Base-by-base conservation (phyloP, 2,888 invertebrate species). In the Pediacus dermestoides region DNA sequence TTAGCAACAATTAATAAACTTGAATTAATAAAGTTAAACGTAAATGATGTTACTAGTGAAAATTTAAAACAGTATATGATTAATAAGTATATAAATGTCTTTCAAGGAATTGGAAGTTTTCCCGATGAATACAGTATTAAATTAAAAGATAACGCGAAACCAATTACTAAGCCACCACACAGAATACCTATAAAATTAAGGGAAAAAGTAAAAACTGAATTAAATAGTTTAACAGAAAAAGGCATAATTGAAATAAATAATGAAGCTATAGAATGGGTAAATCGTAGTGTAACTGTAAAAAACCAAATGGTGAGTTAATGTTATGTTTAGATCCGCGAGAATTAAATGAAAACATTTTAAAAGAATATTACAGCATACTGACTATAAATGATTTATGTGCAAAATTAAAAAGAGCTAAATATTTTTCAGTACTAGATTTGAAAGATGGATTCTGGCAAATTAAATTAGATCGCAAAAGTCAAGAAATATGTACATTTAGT, bases 361-460 rank as follows among this genome's bases (percentile, higher is more conserved):
- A 2, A 2, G 34, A 41, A 9, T 16, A 21, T 10, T 27, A 23
- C 21, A 10, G 9, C 2, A 39, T 39, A 8, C 35, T 35, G 1
- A 25, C 34, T 4, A 8, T 2, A 6, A 30, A 38, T 4, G 26
- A 38, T 21, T n/a, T 38, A 7, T 2, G 2, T 4, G n/a, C 14
- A 8, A 36, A 30, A 18, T 30, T 42, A 34, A 15, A 9, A 28
- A 16, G 26, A 16, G 31, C 37, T 34, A 16, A 16, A 2, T 15
- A 25, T 12, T 37, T 41, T 23, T 23, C 28, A 13, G 30, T 42
- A 4, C 10, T 57, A 3, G 57, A 57, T 39, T 43, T 42, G 6
- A 37, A 41, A n/a, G 26, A 44, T 26, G 54, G 51, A 3, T 57
- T 59, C 37, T 58, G 51, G 42, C 50, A 52, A 18, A 44, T 57